Base-by-base conservation (phyloP, 2,113 vertebrate species). In the Channa maculata region DNA sequence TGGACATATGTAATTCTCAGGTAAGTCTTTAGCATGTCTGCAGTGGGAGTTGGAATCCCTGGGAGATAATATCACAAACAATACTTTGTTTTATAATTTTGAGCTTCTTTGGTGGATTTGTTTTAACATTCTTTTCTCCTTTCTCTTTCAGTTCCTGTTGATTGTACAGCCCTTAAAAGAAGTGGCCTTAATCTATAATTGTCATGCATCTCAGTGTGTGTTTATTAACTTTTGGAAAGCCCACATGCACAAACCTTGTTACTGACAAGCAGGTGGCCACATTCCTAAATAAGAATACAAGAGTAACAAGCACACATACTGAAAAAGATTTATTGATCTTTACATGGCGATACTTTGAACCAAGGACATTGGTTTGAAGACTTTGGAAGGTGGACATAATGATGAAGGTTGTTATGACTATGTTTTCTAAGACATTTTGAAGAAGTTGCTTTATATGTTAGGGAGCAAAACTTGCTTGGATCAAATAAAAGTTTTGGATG, bases 1-100 rank as follows among this genome's bases (percentile, higher is more conserved):
- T 1, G 94, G 96, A 90, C 97, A 98, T 89, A 96, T 98, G 96
- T 99, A 92, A 94, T 62, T 79, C 88, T 86, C 79, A 92, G 91
- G 94, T 94, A 41, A 68, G 89, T 76, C 44, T n/a, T 5, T 8
- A 50, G 48, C 60, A 13, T 15, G 3, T 65, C 12, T 48, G 0
- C 55, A 53, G 3, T 37, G 5, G 0, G 1, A 6, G 65, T 71
- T 50, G 12, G 37, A n/a, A 6, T 41, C 13, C 49, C 14, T 53
- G 2, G 12, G 49, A 10, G n/a, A 58, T 15, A 36, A 63, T 24
- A 11, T 24, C 13, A 12, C 6, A 0, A 33, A 24, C 15, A 57
- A 8, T 61, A 4, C 39, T 7, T 41, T 33, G n/a, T 38, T 53
- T 57, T 24, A 2, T 3, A 14, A 15, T 48, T 45, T 50, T 14